Evolutionary conservation across 2,888 invertebrate genomes (phyloP).

Genomic region (Pasiphila rectangulata): DNA sequence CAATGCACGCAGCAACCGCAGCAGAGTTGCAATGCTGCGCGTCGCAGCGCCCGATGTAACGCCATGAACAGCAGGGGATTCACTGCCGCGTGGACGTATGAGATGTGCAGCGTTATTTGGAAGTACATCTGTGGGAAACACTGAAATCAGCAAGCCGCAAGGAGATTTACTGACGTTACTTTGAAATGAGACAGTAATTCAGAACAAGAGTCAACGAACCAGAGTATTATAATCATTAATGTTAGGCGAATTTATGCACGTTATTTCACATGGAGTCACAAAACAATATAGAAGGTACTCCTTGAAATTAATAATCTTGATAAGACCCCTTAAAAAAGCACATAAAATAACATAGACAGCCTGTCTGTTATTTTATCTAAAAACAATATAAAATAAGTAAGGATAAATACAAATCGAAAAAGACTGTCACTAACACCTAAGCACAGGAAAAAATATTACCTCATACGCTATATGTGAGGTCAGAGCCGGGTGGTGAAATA

Average conservation of each 20-base stretch:
- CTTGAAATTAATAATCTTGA: no score
- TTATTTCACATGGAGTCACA: no score
- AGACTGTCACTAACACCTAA: no score
- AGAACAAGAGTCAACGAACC: neutral
- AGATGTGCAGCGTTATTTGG: slow-evolving; percentile 92
- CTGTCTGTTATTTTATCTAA: no score
- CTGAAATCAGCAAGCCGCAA: neutral
- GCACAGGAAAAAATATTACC: slow-evolving; percentile 68
- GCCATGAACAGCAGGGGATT: slow-evolving; percentile 90
- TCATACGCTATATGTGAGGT: slow-evolving; percentile 88
- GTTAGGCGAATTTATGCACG: neutral
- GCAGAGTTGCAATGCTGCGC: slow-evolving; percentile 86
- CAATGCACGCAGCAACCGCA: slow-evolving; percentile 87
- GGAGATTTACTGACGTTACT: no score
- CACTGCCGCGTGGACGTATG: slow-evolving; percentile 92
- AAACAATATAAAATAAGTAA: no score
- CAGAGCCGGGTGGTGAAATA: slow-evolving; percentile 87
- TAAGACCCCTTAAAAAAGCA: no score
- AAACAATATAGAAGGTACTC: no score
- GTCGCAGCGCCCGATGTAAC: slow-evolving; percentile 87
- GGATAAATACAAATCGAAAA: no score
- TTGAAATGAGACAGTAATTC: neutral
- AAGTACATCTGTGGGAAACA: slow-evolving; percentile 64
- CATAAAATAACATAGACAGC: no score
- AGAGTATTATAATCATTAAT: neutral